These are phyloP conservation scores for Nautilus pompilius DNA, from an alignment of 1,140 invertebrate genomes.

Conservation along the genomic window DNA sequence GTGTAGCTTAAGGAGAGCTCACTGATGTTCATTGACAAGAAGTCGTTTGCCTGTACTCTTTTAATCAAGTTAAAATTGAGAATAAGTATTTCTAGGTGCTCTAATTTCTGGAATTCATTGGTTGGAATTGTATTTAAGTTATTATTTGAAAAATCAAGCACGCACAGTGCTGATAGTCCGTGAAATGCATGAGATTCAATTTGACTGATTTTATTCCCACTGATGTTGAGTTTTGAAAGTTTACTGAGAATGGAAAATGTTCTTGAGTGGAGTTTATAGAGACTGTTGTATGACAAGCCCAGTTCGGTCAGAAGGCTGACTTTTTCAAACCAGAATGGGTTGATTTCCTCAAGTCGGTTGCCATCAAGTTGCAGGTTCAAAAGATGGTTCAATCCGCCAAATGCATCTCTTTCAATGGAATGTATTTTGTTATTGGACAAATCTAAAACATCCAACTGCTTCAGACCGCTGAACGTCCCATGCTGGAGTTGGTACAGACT, in stretches of 20 bases:
- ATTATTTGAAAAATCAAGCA: conserved; percentile 41
- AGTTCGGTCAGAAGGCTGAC: conserved; percentile 31
- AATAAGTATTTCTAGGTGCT: conserved; percentile 34
- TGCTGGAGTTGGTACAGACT: conserved; percentile 23
- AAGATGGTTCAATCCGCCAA: conserved; percentile 37
- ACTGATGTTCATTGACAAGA: conserved; percentile 41
- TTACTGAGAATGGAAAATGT: conserved; percentile 30
- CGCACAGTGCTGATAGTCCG: conserved; percentile 25
- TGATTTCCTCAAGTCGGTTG: conserved; percentile 32
- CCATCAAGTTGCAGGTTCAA: conserved; percentile 30
- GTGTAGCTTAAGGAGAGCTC: conserved; percentile 49
- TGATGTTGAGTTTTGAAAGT: conserved; percentile 36
- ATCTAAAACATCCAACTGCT: conserved; percentile 29
- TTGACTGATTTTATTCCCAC: conserved; percentile 27
- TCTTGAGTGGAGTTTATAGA: conserved; percentile 23
- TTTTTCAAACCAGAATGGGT: conserved; percentile 33
- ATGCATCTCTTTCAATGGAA: conserved; percentile 35
- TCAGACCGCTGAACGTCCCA: conserved; percentile 40
- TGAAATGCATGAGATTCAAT: conserved; percentile 29
- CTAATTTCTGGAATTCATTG: conserved; percentile 23
- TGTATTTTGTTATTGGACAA: conserved; percentile 36
- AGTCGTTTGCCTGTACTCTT: conserved; percentile 43
- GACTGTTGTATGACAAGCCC: conserved; percentile 30
- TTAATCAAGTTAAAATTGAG: conserved; percentile 39
- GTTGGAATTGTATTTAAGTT: conserved; percentile 21